Evolutionary conservation across 1,140 invertebrate genomes (phyloP), one percentile per base, ranked within the genome.

Genomic region (Colletes latitarsis): DNA sequence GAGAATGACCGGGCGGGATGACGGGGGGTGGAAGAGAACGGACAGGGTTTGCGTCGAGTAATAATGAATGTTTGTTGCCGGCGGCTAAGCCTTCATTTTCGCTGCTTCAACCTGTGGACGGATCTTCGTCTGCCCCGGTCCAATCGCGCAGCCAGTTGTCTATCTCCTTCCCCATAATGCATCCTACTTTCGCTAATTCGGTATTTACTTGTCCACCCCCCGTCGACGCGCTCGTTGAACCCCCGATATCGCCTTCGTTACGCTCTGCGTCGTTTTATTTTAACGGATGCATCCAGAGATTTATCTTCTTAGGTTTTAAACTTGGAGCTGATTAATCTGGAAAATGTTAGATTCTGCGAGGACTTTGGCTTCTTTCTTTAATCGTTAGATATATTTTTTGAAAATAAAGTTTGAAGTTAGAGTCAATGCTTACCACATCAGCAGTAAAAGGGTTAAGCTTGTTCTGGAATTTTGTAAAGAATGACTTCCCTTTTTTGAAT

Each of bases 31-130:
- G 87, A 88, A 82, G 82, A 85, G 69, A 81, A 82, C 63, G 77
- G 76, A 87, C 81, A 76, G 81, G 80, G 71, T 79, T 78, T 67
- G 78, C 85, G 84, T 81, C 86, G 82, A 89, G 84, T 84, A 88
- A 90, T 91, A 88, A 91, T 91, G 86, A 91, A 91, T 91, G 85
- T 89, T 90, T 88, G 88, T 86, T 87, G 86, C 77, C 84, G 76
- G 55, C 82, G 83, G 85, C 83, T 85, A 81, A 89, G 84, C 87
- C 87, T 89, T 88, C 85, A 86, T 90, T 90, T 88, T 88, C 85
- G 74, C 74, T 78, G 81, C 82, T 89, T 87, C 73, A 83, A 88
- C 75, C 84, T 30, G 74, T 58, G 74, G 76, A 84, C 55, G 58
- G 71, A 64, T 85, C 74, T 76, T 77, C 85, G 73, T 71, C 55